Base-by-base conservation (phyloP, 2,888 invertebrate species). In the Koerneria pararmatus region DNA sequence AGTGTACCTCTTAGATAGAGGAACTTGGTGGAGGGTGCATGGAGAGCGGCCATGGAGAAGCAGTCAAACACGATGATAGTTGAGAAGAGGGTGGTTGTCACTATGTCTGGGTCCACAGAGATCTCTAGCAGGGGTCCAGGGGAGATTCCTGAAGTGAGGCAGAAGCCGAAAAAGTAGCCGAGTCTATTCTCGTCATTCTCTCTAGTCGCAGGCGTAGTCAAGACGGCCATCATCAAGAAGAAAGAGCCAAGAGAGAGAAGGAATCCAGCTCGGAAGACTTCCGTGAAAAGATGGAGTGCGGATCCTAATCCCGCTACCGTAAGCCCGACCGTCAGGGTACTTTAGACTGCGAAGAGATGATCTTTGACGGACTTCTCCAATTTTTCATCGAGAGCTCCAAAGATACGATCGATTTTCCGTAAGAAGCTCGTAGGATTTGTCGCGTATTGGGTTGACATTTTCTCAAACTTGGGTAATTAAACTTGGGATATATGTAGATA, bases 321-420 rank as follows among this genome's bases (percentile, higher is more conserved):
- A 76, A 92, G 89, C 3, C 93, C 91, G 86, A 93, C 88, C 65
- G 93, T 90, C 75, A 97, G 87, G 79, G 92, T 91, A 66, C 91
- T 91, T 84, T 97, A 97, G 15, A 97, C 97, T 90, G 93, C 93
- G 86, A 92, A 91, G 81, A 97, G 87, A 86, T 97, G 97, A 79
- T 89, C 88, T 75, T 91, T 89, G 46, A 95, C 91, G 74, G 90
- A 90, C 37, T 90, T 89, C 85, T 94, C 94, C 76, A 76, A 59
- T 69, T 78, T 76, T 59, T 76, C 68, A 57, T 71, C 69, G 54
- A 78, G 68, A 3, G 74, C 59, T 6, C 69, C 60, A 67, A 76
- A 76, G 37, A 71, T 69, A 34, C 72, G 65, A 29, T 59, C 54
- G 56, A 78, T 51, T 53, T 77, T 75, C 48, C 70, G 69, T 56